Percentiles rank a stretch among this genome's conserved stretches.
Conservation (phyloP, 2,888 invertebrate species). For the Serrognathus titanus region DNA sequence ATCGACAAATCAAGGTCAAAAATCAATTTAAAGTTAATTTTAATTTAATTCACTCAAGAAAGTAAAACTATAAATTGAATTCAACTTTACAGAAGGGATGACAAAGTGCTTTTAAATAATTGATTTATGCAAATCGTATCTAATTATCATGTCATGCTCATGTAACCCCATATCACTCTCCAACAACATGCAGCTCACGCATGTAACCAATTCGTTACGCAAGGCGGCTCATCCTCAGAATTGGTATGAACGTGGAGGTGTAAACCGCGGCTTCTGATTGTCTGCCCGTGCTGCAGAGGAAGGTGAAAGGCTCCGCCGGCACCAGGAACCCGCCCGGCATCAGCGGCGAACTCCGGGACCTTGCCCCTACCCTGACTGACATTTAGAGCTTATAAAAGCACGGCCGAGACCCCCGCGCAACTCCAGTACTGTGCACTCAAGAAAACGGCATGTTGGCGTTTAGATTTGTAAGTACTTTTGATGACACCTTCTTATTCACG, state of each 20-base stretch:
- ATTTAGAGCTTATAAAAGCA: slow-evolving; percentile 44
- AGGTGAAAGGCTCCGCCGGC: slow-evolving; percentile 14
- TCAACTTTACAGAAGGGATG: too few relatives aligned
- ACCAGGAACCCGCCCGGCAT: slow-evolving; percentile 33
- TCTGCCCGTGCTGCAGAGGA: background rate
- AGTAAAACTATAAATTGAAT: too few relatives aligned
- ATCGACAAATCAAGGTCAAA: too few relatives aligned
- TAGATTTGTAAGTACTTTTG: slow-evolving; percentile 43
- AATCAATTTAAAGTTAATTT: too few relatives aligned
- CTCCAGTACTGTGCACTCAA: slow-evolving; percentile 45
- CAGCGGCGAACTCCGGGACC: slow-evolving; percentile 40
- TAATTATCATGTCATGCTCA: too few relatives aligned
- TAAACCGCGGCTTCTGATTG: too few relatives aligned
- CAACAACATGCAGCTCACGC: too few relatives aligned
- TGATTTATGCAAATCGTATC: too few relatives aligned
- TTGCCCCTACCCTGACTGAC: slow-evolving; percentile 41
- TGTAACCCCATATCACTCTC: too few relatives aligned
- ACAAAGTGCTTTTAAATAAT: too few relatives aligned
- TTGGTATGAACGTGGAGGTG: too few relatives aligned
- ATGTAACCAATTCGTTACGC: background rate
- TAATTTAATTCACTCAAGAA: too few relatives aligned
- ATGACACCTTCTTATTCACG: background rate
- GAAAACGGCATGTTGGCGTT: slow-evolving; percentile 40
- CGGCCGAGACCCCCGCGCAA: slow-evolving; percentile 45
- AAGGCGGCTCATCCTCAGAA: background rate